phyloP scores from a whole-genome alignment of 2,797 vertebrate genomes.

The Sebastes umbrosus region DNA sequence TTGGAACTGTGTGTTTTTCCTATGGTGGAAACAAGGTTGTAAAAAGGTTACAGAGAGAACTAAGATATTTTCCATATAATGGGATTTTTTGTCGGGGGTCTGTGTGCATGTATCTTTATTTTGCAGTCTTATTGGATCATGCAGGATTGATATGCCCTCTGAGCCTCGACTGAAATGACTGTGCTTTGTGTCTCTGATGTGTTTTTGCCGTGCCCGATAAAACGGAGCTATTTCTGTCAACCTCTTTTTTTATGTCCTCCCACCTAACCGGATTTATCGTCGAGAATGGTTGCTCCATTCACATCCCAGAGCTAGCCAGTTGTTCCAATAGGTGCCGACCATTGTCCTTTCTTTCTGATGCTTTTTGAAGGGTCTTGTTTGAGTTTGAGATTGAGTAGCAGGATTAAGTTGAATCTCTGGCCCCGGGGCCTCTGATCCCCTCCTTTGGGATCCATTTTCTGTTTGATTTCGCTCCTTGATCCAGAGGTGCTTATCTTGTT shows the following conservation, averaged over 20 bases:
- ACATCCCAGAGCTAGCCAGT: conserved; percentile 46
- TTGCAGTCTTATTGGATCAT: conserved; percentile 36
- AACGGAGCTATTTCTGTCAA: conserved; percentile 59
- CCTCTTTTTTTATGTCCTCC: conserved; percentile 35
- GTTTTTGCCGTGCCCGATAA: conserved; percentile 39
- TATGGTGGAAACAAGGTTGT: conserved; percentile 17
- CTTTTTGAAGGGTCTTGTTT: conserved; percentile 56
- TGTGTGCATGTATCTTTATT: conserved; percentile 15
- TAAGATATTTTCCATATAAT: conserved; percentile 1
- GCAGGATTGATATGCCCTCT: conserved; percentile 9
- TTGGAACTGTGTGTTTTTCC: conserved; percentile 44
- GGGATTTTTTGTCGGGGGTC: not conserved
- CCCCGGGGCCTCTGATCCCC: conserved; percentile 36
- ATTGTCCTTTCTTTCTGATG: conserved; percentile 41
- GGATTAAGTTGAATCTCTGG: conserved; percentile 58
- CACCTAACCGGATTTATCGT: conserved; percentile 58
- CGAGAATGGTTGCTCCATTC: conserved; percentile 59
- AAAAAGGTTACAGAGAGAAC: not conserved
- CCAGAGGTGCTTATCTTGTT: conserved; percentile 49
- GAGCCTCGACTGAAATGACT: conserved; percentile 39
- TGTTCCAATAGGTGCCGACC: conserved; percentile 45
- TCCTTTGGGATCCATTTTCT: conserved; percentile 44
- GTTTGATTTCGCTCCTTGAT: conserved; percentile 39
- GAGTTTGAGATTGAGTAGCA: conserved; percentile 57
- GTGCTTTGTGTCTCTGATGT: conserved; percentile 25